These are phyloP conservation scores for Rhabditoides inermis DNA, from an alignment of 2,888 invertebrate genomes.

Conservation along the genomic window DNA sequence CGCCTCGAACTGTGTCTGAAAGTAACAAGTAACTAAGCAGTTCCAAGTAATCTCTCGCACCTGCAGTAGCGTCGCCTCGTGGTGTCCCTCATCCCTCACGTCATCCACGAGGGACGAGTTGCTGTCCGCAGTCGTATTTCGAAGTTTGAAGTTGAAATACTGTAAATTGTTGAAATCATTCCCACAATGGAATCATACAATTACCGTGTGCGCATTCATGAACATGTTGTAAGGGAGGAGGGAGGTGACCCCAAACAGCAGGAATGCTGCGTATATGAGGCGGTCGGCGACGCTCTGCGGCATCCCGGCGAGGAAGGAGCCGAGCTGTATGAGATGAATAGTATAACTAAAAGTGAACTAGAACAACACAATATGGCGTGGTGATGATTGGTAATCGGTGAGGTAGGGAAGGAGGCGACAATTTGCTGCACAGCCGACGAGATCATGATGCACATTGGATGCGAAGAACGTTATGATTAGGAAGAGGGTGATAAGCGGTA, in stretches of 20 bases:
- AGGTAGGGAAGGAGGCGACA: too few species aligned
- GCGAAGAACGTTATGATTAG: too few species aligned
- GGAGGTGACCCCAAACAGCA: constrained; percentile 28
- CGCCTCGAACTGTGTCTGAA: constrained; percentile 30
- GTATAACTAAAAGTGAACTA: too few species aligned
- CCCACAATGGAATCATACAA: constrained; percentile 1
- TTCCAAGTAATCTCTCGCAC: background rate
- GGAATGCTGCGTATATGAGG: constrained; percentile 19
- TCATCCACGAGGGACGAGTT: constrained; percentile 8
- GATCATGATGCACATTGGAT: too few species aligned
- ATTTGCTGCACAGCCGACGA: too few species aligned
- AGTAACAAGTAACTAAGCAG: constrained; percentile 2
- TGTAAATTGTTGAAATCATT: constrained; percentile 9
- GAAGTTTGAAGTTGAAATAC: constrained; percentile 36
- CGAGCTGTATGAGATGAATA: too few species aligned
- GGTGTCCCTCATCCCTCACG: constrained; percentile 9
- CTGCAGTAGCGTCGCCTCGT: constrained; percentile 5
- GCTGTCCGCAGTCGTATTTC: constrained; percentile 17
- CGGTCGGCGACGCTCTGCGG: background rate
- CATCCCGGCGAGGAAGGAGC: too few species aligned
- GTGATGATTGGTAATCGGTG: too few species aligned
- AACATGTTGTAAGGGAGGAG: constrained; percentile 34
- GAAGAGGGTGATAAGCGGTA: too few species aligned
- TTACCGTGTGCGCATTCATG: constrained; percentile 37
- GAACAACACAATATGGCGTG: too few species aligned